phyloP scores from a whole-genome alignment of 2,888 invertebrate genomes.

The Catocala sponsa region DNA sequence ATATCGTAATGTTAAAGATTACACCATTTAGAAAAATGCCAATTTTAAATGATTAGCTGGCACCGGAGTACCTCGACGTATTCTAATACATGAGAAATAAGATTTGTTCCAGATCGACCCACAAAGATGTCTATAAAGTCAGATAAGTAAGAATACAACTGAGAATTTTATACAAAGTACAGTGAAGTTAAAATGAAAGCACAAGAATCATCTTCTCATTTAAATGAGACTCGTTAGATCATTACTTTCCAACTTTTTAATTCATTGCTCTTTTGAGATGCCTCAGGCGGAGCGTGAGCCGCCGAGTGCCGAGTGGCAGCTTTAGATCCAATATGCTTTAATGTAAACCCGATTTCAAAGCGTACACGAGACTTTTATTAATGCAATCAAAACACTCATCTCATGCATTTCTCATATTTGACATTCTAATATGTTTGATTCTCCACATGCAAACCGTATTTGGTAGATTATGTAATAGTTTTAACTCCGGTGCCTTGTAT shows the following conservation, averaged over 20 bases:
- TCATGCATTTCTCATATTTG: slow-evolving; percentile 29
- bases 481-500: slow-evolving; percentile 46
- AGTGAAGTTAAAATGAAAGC: slow-evolving; percentile 10
- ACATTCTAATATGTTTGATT: slow-evolving; percentile 38
- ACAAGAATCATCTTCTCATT: slow-evolving; percentile 10
- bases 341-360: slow-evolving; percentile 21
- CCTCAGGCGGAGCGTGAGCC: slow-evolving; percentile 5
- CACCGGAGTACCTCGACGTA: slow-evolving; percentile 38
- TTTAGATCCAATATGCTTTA: slow-evolving; percentile 21
- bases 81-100: slow-evolving; percentile 19
- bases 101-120: slow-evolving; percentile 27
- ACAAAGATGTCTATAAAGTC: slow-evolving; percentile 16
- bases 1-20: background rate
- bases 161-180: background rate
- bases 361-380: slow-evolving; percentile 26
- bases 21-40: slow-evolving; percentile 1
- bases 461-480: slow-evolving; percentile 10
- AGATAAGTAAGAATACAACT: slow-evolving; percentile 37
- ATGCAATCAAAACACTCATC: slow-evolving; percentile 31
- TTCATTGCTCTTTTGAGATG: slow-evolving; percentile 15
- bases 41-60: slow-evolving; percentile 21
- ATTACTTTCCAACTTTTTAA: slow-evolving; percentile 21
- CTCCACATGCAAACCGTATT: background rate
- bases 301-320: background rate
- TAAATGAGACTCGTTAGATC: slow-evolving; percentile 10